These are phyloP conservation scores for Anas platyrhynchos DNA, from an alignment of 2,113 vertebrate species.

Conservation along the genomic window DNA sequence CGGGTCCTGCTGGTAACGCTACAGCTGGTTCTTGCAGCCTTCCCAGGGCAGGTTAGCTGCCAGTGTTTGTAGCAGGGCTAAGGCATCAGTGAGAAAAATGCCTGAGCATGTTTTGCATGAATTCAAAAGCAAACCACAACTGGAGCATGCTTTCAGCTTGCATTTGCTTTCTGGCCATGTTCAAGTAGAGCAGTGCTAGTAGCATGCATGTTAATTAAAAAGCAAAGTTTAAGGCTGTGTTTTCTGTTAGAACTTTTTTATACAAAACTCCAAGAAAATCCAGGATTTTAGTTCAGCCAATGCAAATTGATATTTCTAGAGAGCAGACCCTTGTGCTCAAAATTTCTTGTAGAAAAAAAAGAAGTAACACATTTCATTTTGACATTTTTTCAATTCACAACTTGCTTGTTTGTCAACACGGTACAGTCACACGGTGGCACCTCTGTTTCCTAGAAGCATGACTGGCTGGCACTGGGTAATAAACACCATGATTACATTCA, in stretches of 20 bases:
- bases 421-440: background rate
- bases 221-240: background rate
- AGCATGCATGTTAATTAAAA: background rate
- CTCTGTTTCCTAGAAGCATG: background rate
- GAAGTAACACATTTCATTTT: background rate
- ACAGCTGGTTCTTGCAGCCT: slow-evolving; percentile 10
- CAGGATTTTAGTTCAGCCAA: background rate
- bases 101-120: background rate
- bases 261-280: background rate
- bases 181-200: background rate
- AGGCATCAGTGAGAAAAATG: slow-evolving; percentile 14
- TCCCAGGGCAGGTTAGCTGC: background rate
- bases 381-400: background rate
- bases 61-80: slow-evolving; percentile 5
- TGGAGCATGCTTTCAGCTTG: background rate
- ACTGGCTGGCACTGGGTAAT: background rate
- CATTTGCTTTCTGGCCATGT: background rate
- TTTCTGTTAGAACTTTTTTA: background rate
- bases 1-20: background rate
- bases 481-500: background rate
- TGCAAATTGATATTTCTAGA: background rate
- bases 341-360: background rate
- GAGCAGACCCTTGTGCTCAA: background rate
- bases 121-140: background rate
- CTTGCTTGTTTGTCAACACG: background rate